phyloP scores from a whole-genome alignment of 2,797 vertebrate species.

The Phyllotis vaccarum region DNA sequence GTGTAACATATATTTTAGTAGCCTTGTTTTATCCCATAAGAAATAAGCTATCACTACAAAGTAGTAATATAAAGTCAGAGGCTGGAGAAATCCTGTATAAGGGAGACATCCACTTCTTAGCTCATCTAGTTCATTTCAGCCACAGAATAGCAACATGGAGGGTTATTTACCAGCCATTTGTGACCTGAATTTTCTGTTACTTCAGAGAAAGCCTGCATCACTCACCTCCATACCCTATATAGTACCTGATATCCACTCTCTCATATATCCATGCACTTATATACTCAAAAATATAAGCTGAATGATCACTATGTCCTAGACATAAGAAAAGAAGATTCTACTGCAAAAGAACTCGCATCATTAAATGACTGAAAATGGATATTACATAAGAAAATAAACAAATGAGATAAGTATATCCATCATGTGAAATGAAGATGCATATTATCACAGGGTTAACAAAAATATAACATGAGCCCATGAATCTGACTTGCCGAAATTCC shows the following conservation, averaged over 20 bases:
- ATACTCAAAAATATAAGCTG: slow-evolving; percentile 43
- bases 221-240: slow-evolving; percentile 5
- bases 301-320: background rate
- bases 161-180: slow-evolving; percentile 19
- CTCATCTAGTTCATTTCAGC: background rate
- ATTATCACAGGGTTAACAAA: slow-evolving; percentile 28
- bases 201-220: background rate
- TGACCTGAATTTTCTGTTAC: background rate
- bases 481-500: background rate
- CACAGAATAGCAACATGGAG: background rate
- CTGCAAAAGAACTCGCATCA: slow-evolving; percentile 25
- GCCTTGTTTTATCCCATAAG: background rate
- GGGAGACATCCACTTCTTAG: background rate
- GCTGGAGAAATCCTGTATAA: background rate
- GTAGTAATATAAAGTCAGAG: slow-evolving; percentile 20
- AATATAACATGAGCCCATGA: background rate
- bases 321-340: slow-evolving; percentile 20
- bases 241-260: background rate
- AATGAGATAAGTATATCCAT: background rate
- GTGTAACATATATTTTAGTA: background rate
- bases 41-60: slow-evolving; percentile 16
- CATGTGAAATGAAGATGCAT: slow-evolving; percentile 45
- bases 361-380: slow-evolving; percentile 28
- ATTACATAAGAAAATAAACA: slow-evolving; percentile 49
- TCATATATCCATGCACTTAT: slow-evolving; percentile 14